Evolutionary conservation across 1,140 invertebrate species (phyloP), one percentile per base, ranked within the genome.

Genomic region (Xylocopa sonorina): DNA sequence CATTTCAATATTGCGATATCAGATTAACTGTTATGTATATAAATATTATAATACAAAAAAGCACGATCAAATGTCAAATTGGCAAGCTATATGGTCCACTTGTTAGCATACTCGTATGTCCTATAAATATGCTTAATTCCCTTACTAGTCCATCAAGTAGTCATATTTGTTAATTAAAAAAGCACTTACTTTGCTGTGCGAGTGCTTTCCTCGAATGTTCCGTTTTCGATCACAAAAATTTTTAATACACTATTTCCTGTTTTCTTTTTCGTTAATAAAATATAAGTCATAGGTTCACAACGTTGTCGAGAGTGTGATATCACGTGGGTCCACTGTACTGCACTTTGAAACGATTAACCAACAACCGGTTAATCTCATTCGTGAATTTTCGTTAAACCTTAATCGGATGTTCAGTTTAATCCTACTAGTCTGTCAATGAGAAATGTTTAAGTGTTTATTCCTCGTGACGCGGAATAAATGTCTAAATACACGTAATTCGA

Each of bases 281-380:
- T n/a, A 84, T 83, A 80, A 80, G 50, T 73, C 51, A 66, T 50
- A 74, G 53, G 43, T 72, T 72, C 60, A 66, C 80, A 80, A 72
- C 27, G 62, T 55, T 3, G 55, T 63, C 58, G 18, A 57, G 21
- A 66, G 24, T 12, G 4, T 75, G 34, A 63, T 67, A 67, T 53
- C 73, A 75, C 62, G 73, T 43, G 32, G 12, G 29, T 71, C 32
- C 68, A 78, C 57, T 83, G 60, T 74, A 67, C 78, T 76, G 64
- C 82, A 84, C 69, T 83, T 64, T 66, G 38, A 48, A 68, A 58
- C 51, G 60, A 68, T 60, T 71, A 69, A 80, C 62, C 34, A 62
- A 76, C 38, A 50, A 80, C 48, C n/a, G 46, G 21, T 68, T 46
- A 43, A 78, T 73, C 34, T 66, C n/a, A 34, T 51, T 53, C 12